These are phyloP conservation scores for Genyomyrus donnyi DNA, from an alignment of 2,113 vertebrate genomes.

Conservation along the genomic window DNA sequence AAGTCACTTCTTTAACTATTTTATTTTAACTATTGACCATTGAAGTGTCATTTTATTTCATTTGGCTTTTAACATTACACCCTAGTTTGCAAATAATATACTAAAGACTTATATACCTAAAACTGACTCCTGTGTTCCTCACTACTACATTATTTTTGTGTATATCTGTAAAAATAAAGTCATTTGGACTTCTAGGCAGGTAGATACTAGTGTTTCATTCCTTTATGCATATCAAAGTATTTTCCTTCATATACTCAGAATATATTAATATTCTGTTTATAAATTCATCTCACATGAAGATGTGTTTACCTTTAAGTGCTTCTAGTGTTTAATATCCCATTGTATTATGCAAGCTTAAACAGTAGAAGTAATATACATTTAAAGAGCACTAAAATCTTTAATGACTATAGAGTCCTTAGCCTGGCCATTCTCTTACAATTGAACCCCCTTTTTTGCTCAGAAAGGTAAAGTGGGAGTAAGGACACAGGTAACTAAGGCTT, in stretches of 20 bases:
- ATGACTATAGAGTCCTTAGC: background rate
- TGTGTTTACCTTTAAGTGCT: background rate
- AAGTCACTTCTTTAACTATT: background rate
- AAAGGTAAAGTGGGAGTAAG: conserved; percentile 49
- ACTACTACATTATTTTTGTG: background rate
- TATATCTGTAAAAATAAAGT: background rate
- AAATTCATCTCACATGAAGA: background rate
- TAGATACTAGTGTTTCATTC: background rate
- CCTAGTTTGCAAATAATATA: background rate
- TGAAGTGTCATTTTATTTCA: background rate
- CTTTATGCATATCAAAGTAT: background rate
- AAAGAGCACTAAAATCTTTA: background rate
- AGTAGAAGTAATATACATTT: background rate
- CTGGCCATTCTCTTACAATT: conserved; percentile 41
- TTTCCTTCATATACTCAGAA: background rate
- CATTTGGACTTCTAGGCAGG: background rate
- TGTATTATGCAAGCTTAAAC: background rate
- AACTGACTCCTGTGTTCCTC: background rate
- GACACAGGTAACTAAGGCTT: conserved; percentile 48
- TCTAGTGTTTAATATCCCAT: background rate
- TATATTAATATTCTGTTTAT: background rate
- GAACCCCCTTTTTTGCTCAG: conserved; percentile 45
- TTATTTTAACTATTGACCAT: background rate
- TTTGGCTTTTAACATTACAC: background rate
- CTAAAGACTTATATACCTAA: background rate